Evolutionary conservation across 2,113 vertebrate species (phyloP), one percentile per base, ranked within the genome.

Genomic region (Ictidomys tridecemlineatus): DNA sequence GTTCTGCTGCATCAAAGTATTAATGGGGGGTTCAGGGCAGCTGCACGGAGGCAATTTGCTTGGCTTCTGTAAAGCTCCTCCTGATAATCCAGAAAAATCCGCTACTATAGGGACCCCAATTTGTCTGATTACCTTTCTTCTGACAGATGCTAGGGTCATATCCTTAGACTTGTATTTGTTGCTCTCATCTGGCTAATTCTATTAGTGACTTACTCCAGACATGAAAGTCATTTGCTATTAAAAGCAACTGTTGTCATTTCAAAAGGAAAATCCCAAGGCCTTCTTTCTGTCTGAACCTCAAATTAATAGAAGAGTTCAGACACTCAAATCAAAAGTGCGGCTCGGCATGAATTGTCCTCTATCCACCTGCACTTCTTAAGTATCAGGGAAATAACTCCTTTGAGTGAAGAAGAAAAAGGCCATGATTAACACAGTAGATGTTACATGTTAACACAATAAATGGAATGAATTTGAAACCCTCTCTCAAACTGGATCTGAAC

Each of bases 211-310:
- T 96, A 92, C 32, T 85, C 39, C 4, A 56, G 80, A 92, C 79
- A 95, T 88, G 92, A 95, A 97, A 97, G 95, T 94, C 70, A 72
- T 94, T 96, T 90, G 53, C 92, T 96, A 61, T 97, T 95, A 95
- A 85, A 97, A 96, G 94, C 94, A 95, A 97, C 67, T 67, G 51
- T 39, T 45, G 72, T 82, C 86, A 70, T 93, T 77, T 89, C 87
- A 37, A 77, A 95, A 94, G 61, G 89, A 94, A 90, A 98, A 85
- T 87, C 65, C 89, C 70, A 63, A 94, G 58, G 74, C 84, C 12
- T 58, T 11, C 39, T 94, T 79, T 92, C 92, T 79, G 91, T 94
- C 93, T 97, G 80, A 97, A 95, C 72, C 85, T 65, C 13, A 48
- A 61, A 37, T 88, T 73, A 91, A 39, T 53, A 45, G 79, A 42